Percentiles rank a stretch among this genome's conserved stretches.
These are phyloP conservation scores for Nannobrachium achirus DNA, from an alignment of 2,113 vertebrate genomes.

Conservation along the genomic window DNA sequence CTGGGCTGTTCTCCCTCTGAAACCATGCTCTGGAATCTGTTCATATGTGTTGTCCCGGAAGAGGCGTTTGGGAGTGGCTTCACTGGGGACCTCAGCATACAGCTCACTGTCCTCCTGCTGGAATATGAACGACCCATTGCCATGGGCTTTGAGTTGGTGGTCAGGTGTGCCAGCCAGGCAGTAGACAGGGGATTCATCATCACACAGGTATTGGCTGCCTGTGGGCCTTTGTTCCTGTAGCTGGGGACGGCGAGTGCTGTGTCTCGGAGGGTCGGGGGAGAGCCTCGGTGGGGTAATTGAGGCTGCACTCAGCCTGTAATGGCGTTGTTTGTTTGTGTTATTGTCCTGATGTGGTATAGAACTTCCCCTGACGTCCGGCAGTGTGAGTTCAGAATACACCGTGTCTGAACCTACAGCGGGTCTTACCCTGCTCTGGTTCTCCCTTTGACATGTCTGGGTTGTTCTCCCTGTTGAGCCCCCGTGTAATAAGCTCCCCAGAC, in stretches of 20 bases:
- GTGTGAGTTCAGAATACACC: constrained; percentile 66
- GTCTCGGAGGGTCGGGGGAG: constrained; percentile 60
- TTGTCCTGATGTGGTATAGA: constrained; percentile 62
- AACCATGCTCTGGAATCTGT: constrained; percentile 50
- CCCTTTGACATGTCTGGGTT: constrained; percentile 32
- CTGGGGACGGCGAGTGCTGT: not conserved
- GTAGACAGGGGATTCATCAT: constrained; percentile 58
- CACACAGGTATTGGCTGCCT: constrained; percentile 20
- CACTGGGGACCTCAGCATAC: constrained; percentile 68
- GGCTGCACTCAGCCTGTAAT: constrained; percentile 36
- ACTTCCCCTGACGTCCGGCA: constrained; percentile 53
- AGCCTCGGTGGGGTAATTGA: constrained; percentile 49
- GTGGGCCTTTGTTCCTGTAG: constrained; percentile 18
- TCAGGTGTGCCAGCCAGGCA: constrained; percentile 58
- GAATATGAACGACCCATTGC: not conserved
- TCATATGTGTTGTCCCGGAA: constrained; percentile 66
- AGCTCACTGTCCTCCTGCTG: constrained; percentile 23
- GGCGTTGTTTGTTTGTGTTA: constrained; percentile 18
- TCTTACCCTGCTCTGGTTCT: constrained; percentile 3
- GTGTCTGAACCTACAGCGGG: constrained; percentile 2
- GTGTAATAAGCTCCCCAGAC: constrained; percentile 18
- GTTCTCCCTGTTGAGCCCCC: constrained; percentile 5
- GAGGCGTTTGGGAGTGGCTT: not conserved
- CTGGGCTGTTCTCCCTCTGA: no score
- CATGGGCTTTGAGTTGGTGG: constrained; percentile 13